Percentiles rank a stretch among this genome's conserved stretches.
These are phyloP conservation scores for Apogon hyalosoma DNA, from an alignment of 2,797 vertebrate species.

Conservation along the genomic window DNA sequence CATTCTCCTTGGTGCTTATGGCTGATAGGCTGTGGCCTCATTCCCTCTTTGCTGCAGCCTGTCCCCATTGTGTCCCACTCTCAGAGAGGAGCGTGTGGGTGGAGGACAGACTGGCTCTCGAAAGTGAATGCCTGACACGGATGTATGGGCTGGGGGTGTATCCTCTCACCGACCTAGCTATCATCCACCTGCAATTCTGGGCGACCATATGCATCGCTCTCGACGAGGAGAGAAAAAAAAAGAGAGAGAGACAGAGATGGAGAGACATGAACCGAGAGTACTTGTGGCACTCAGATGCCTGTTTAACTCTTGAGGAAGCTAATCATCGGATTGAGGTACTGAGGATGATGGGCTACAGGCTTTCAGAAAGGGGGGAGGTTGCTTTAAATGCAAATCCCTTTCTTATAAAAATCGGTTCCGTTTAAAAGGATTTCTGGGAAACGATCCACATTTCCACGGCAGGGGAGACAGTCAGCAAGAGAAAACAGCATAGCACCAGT, in stretches of 20 bases:
- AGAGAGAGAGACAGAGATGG: conserved; percentile 16
- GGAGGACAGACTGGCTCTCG: conserved; percentile 78
- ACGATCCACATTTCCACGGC: conserved; percentile 85
- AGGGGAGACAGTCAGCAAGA: conserved; percentile 81
- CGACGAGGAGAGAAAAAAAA: conserved; percentile 11
- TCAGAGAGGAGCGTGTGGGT: conserved; percentile 72
- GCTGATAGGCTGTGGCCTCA: conserved; percentile 82
- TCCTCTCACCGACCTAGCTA: conserved; percentile 63
- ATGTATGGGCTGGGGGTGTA: conserved; percentile 70
- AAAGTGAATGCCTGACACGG: conserved; percentile 75
- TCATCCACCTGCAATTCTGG: conserved; percentile 78
- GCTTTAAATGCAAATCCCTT: conserved; percentile 90
- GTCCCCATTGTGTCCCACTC: conserved; percentile 83
- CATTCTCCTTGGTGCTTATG: conserved; percentile 81
- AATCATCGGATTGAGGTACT: conserved; percentile 85
- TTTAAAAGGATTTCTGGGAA: conserved; percentile 90
- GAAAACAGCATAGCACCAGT: conserved; percentile 79
- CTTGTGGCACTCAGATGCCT: conserved; percentile 82
- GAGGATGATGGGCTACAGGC: conserved; percentile 80
- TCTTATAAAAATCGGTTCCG: conserved; percentile 89
- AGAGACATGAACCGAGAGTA: conserved; percentile 67
- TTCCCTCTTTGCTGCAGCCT: conserved; percentile 79
- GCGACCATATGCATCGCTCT: conserved; percentile 70
- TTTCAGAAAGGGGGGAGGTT: conserved; percentile 69
- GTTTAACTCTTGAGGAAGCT: conserved; percentile 88